These are phyloP conservation scores for Austrolebias charrua DNA, from an alignment of 2,797 vertebrate species.

Conservation along the genomic window DNA sequence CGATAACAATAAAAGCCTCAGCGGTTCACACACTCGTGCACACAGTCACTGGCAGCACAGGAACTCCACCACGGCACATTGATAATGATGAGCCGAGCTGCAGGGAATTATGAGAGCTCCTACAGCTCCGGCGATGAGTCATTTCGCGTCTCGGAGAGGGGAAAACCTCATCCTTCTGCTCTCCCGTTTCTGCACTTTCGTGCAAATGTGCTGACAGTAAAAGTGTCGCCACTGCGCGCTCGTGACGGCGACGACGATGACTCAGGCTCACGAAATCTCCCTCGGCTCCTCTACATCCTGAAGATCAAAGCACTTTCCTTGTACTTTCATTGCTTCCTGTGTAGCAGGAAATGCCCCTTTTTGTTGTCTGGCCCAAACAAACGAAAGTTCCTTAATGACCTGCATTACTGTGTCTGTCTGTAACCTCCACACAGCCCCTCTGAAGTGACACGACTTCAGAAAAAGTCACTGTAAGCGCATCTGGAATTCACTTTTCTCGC, in stretches of 20 bases:
- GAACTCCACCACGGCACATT: conserved; percentile 49
- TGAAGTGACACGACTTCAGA: conserved; percentile 32
- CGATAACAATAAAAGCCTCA: conserved; percentile 58
- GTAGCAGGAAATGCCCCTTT: conserved; percentile 74
- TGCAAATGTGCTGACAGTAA: conserved; percentile 61
- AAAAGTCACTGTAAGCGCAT: conserved; percentile 17
- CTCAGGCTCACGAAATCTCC: conserved; percentile 61
- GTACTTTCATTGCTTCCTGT: conserved; percentile 74
- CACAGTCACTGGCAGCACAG: conserved; percentile 30
- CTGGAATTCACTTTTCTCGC: conserved; percentile 6
- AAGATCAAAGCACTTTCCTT: conserved; percentile 68
- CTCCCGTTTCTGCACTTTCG: conserved; percentile 35
- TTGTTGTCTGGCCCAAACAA: conserved; percentile 57
- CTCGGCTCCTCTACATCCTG: conserved; percentile 55
- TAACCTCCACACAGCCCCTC: conserved; percentile 20
- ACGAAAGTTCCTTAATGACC: conserved; percentile 66
- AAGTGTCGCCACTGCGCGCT: conserved; percentile 58
- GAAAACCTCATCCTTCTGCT: conserved; percentile 38
- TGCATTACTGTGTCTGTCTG: conserved; percentile 48
- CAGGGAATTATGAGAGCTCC: conserved; percentile 55
- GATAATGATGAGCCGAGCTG: conserved; percentile 58
- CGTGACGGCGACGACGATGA: conserved; percentile 60
- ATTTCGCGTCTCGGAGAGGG: conserved; percentile 43
- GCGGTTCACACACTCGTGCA: conserved; percentile 23
- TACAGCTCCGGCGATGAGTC: conserved; percentile 65